A percentile compares a stretch with the other conserved stretches of the same genome.
Conservation (phyloP, 1,140 invertebrate species). For the Monomorium pharaonis region DNA sequence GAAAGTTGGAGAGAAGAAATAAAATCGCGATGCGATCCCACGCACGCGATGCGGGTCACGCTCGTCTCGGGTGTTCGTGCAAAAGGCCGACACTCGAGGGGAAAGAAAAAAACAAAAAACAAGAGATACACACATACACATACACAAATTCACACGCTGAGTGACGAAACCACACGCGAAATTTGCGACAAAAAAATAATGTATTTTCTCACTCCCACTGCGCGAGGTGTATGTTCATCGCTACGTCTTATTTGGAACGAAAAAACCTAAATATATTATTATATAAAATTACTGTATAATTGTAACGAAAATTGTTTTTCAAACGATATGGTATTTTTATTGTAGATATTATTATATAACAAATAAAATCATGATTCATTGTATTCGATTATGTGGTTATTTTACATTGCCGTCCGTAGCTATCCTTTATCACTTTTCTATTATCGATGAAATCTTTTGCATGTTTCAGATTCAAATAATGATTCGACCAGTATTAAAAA, state of each 20-base stretch:
- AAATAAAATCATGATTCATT: slow-evolving; percentile 85
- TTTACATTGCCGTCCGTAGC: not conserved
- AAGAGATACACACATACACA: not conserved
- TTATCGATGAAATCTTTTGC: not conserved
- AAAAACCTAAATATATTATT: slow-evolving; percentile 83
- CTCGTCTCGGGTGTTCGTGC: slow-evolving; percentile 73
- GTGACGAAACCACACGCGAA: slow-evolving; percentile 81
- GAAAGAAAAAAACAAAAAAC: not conserved
- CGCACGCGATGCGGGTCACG: slow-evolving; percentile 34
- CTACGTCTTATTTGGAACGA: slow-evolving; percentile 84
- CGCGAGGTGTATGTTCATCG: slow-evolving; percentile 83
- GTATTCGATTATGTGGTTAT: slow-evolving; percentile 60
- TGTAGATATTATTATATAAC: slow-evolving; percentile 85
- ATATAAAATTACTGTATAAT: slow-evolving; percentile 84
- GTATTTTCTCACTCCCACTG: slow-evolving; percentile 84
- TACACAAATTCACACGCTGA: slow-evolving; percentile 73
- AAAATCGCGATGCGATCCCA: not conserved
- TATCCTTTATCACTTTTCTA: not conserved
- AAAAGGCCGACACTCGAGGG: slow-evolving; percentile 65
- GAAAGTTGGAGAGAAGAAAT: not conserved
- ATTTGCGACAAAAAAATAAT: slow-evolving; percentile 82
- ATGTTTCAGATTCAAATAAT: not conserved
- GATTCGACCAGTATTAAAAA: too few relatives aligned
- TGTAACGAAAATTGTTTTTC: slow-evolving; percentile 85
- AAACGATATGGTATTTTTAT: slow-evolving; percentile 85